phyloP scores from a whole-genome alignment of 2,888 invertebrate species.

The Patella caerulea region DNA sequence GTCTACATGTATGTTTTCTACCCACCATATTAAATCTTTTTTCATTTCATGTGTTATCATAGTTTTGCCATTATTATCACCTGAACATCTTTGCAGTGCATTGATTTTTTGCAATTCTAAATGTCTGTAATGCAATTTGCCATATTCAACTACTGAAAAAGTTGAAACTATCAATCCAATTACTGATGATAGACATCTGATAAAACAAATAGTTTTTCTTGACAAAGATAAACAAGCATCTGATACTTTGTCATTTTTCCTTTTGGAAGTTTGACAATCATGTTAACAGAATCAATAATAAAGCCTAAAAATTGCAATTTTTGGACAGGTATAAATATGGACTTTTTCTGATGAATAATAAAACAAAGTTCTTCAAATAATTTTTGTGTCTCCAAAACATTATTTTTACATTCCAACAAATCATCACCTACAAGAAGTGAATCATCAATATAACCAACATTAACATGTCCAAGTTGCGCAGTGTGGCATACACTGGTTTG shows the following conservation, averaged over 20 bases:
- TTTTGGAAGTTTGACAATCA: slow-evolving; percentile 13
- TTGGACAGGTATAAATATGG: not conserved
- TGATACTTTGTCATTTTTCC: not conserved
- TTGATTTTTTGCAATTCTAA: slow-evolving; percentile 10
- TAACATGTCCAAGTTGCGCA: not conserved
- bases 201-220: not conserved
- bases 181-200: not conserved
- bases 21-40: slow-evolving; percentile 14
- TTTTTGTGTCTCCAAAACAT: not conserved
- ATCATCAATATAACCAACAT: not conserved
- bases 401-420: not conserved
- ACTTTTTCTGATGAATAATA: slow-evolving; percentile 14
- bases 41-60: not conserved
- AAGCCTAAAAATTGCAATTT: slow-evolving; percentile 9
- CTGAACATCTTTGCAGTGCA: not conserved
- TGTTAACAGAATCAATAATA: slow-evolving; percentile 14
- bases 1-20: slow-evolving; percentile 9
- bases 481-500: slow-evolving; percentile 17
- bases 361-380: not conserved
- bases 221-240: not conserved
- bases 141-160: slow-evolving; percentile 5
- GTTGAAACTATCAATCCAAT: slow-evolving; percentile 13
- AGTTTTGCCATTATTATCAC: not conserved
- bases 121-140: not conserved
- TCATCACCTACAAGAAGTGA: not conserved